phyloP scores from a whole-genome alignment of 2,113 vertebrate species.

The Coryphaenoides rupestris region DNA sequence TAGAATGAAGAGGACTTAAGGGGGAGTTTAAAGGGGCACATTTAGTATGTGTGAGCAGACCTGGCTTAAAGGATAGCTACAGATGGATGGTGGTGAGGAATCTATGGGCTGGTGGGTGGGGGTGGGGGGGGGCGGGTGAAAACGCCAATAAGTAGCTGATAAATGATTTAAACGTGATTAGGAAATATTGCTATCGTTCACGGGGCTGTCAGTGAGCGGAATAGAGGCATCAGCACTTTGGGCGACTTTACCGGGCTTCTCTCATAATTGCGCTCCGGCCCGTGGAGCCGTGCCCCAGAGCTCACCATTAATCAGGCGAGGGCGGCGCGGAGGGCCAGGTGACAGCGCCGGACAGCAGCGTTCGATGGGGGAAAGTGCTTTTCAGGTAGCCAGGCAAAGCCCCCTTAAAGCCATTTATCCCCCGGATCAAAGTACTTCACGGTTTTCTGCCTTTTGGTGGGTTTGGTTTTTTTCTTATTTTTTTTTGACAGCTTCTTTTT shows the following conservation, averaged over 20 bases:
- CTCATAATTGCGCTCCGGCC: slow-evolving; percentile 98
- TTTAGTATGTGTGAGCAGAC: background rate
- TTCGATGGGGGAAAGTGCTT: slow-evolving; percentile 86
- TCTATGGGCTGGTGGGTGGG: slow-evolving; percentile 9
- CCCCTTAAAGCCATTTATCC: slow-evolving; percentile 89
- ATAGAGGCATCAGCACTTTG: slow-evolving; percentile 95
- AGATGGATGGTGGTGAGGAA: slow-evolving; percentile 64
- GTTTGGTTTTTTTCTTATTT: slow-evolving; percentile 35
- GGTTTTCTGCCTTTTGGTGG: slow-evolving; percentile 71
- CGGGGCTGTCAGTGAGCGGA: slow-evolving; percentile 90
- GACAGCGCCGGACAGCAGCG: slow-evolving; percentile 89
- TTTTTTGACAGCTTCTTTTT: slow-evolving; percentile 18
- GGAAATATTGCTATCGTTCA: slow-evolving; percentile 98
- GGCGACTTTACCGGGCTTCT: slow-evolving; percentile 93
- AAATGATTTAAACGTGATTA: slow-evolving; percentile 95
- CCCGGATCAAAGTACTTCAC: slow-evolving; percentile 75
- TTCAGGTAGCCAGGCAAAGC: slow-evolving; percentile 84
- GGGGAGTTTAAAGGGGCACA: slow-evolving; percentile 5
- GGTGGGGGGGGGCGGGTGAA: slow-evolving; percentile 38
- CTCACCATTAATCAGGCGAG: slow-evolving; percentile 97
- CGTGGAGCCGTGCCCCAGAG: slow-evolving; percentile 97
- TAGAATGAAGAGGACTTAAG: slow-evolving; percentile 12
- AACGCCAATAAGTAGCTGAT: slow-evolving; percentile 95
- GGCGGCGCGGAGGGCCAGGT: slow-evolving; percentile 86
- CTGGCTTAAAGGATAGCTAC: slow-evolving; percentile 13